Conservation (phyloP, 2,113 vertebrate species). For the Lophochroa leadbeateri region DNA sequence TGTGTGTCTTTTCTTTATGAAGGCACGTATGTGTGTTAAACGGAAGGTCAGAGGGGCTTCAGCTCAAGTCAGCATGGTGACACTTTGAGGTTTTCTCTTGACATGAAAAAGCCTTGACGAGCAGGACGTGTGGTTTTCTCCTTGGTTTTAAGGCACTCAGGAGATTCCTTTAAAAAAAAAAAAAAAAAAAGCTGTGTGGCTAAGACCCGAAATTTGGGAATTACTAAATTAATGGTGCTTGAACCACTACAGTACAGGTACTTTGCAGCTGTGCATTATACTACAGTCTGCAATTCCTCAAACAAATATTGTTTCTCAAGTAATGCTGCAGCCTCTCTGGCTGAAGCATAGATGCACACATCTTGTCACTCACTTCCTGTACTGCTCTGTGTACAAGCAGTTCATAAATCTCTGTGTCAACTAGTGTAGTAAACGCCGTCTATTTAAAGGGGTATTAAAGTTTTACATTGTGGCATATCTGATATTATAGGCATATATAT, state of each 20-base stretch:
- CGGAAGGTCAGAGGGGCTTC: not conserved
- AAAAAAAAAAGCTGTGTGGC: fast-evolving
- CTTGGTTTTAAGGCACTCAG: not conserved
- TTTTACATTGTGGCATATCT: no score
- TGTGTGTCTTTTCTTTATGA: not conserved
- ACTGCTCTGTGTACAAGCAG: no score
- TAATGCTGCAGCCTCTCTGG: no score
- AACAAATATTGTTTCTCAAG: no score
- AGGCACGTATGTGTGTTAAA: not conserved
- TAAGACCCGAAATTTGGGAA: not conserved
- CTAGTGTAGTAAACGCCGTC: no score
- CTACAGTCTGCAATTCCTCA: not conserved
- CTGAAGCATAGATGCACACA: no score
- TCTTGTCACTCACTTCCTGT: no score
- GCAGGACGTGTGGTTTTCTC: not conserved
- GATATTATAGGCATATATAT: no score
- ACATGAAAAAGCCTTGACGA: fast-evolving
- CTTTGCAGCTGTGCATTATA: not conserved
- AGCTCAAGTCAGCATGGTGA: fast-evolving
- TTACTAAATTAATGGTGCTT: not conserved
- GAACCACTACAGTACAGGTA: not conserved
- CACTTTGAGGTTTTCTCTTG: not conserved
- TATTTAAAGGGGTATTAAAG: no score
- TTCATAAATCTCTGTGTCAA: no score
- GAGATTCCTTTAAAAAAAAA: not conserved